Conservation (phyloP, 2,113 vertebrate species). For the Vidua chalybeata region DNA sequence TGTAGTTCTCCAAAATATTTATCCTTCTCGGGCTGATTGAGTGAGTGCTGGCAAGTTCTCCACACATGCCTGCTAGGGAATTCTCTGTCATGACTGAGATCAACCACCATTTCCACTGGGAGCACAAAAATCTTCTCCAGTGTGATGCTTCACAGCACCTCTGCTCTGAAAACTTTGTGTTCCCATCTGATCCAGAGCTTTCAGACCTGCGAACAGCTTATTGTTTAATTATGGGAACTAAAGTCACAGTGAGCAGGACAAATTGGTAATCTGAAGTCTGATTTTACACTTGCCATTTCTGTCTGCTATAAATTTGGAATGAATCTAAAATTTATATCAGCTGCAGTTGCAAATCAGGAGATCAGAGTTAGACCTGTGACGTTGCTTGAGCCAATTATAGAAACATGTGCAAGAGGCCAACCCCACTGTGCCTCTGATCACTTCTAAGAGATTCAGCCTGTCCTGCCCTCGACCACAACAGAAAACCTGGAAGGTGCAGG, state of each 20-base stretch:
- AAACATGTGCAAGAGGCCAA: accelerated
- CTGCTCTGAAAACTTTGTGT: background rate
- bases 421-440: background rate
- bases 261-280: background rate
- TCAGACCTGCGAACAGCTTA: background rate
- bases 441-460: background rate
- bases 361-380: background rate
- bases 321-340: background rate
- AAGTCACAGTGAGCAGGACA: background rate
- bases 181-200: background rate
- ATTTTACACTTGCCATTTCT: background rate
- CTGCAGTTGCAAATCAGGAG: background rate
- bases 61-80: background rate
- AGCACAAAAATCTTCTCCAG: background rate
- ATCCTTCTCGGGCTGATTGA: background rate
- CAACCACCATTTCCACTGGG: background rate
- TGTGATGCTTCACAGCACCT: background rate
- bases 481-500: background rate
- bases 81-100: background rate
- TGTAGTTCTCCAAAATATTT: background rate
- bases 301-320: background rate
- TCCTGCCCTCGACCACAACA: background rate
- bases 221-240: background rate
- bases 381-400: too few relatives aligned
- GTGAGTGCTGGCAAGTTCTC: background rate